phyloP scores from a whole-genome alignment of 2,888 invertebrate species.

The Protodeltote pygarga region DNA sequence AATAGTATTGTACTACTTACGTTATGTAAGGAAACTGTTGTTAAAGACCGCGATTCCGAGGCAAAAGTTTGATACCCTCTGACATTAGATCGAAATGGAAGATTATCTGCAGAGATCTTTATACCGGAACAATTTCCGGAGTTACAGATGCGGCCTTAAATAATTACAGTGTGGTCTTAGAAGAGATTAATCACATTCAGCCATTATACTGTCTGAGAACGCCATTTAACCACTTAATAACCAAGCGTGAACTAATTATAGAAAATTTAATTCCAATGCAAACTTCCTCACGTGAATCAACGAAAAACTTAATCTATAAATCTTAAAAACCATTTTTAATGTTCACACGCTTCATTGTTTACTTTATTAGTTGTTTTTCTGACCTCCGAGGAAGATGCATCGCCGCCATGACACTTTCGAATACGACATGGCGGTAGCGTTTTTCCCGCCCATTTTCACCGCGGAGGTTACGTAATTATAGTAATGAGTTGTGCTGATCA shows the following conservation, averaged over 20 bases:
- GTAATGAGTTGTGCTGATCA: slow-evolving; percentile 29
- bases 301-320: slow-evolving; percentile 38
- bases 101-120: slow-evolving; percentile 5
- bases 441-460: slow-evolving; percentile 67
- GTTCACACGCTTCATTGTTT: slow-evolving; percentile 57
- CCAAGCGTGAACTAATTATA: slow-evolving; percentile 7
- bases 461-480: slow-evolving; percentile 37
- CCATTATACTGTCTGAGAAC: slow-evolving; percentile 3
- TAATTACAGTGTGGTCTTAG: slow-evolving; percentile 4
- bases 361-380: slow-evolving; percentile 45
- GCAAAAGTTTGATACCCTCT: slow-evolving; percentile 1
- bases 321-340: slow-evolving; percentile 37
- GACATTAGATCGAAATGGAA: slow-evolving; percentile 1
- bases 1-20: neutral
- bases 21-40: slow-evolving; percentile 15
- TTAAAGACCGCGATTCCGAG: too few relatives aligned
- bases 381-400: slow-evolving; percentile 51
- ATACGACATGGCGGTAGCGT: slow-evolving; percentile 54
- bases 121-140: slow-evolving; percentile 8
- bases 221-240: neutral
- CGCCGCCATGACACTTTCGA: slow-evolving; percentile 69
- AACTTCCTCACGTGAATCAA: slow-evolving; percentile 27
- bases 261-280: slow-evolving; percentile 13
- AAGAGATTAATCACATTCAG: slow-evolving; percentile 11
- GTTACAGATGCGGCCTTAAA: slow-evolving; percentile 4